Conservation (phyloP, 2,113 vertebrate species). For the Megatriorchis doriae region DNA sequence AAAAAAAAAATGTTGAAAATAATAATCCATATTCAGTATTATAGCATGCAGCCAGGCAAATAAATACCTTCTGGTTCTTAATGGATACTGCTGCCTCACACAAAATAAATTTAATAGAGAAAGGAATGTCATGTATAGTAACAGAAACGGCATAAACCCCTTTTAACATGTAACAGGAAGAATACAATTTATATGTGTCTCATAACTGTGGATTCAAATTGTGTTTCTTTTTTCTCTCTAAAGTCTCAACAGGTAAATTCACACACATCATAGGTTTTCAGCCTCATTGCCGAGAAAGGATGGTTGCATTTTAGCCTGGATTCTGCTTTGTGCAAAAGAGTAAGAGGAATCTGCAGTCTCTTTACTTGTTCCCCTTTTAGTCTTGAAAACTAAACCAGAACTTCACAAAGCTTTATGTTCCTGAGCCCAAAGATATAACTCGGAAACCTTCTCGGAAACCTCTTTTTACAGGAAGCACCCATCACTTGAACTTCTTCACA, state of each 20-base stretch:
- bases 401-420: neutral
- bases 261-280: neutral
- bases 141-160: neutral
- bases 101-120: neutral
- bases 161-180: neutral
- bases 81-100: neutral
- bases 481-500: neutral
- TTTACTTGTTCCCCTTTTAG: neutral
- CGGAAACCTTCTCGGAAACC: neutral
- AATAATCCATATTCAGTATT: neutral
- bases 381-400: neutral
- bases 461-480: neutral
- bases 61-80: neutral
- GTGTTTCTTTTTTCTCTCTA: neutral
- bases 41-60: neutral
- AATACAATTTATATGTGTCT: neutral
- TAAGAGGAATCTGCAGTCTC: neutral
- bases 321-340: neutral
- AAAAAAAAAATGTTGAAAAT: neutral
- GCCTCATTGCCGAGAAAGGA: neutral
- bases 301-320: neutral
- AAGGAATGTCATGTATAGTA: neutral
- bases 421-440: neutral
- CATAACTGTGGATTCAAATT: neutral
- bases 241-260: neutral